These are phyloP conservation scores for Takifugu flavidus DNA, from an alignment of 2,113 vertebrate genomes.

Conservation along the genomic window DNA sequence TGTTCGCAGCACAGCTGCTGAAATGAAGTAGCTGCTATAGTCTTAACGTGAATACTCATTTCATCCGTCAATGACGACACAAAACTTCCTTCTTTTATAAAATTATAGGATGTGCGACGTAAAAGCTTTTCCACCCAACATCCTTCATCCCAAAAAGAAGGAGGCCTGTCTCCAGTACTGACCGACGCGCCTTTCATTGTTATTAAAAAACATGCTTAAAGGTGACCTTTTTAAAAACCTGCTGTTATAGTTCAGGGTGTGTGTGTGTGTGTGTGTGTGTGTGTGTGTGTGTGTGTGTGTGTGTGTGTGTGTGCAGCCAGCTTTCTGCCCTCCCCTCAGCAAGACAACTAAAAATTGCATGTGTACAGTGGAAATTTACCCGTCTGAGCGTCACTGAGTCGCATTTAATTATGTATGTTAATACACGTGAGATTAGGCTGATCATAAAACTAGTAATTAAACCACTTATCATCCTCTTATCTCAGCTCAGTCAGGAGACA, in stretches of 20 bases:
- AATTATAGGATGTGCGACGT: background rate
- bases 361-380: conserved; percentile 75
- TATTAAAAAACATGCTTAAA: background rate
- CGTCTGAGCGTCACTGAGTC: conserved; percentile 29
- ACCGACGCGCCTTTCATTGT: background rate
- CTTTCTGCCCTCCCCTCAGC: conserved; percentile 42
- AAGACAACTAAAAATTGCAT: conserved; percentile 72
- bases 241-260: background rate
- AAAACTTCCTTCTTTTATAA: background rate
- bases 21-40: too few relatives aligned
- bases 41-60: background rate
- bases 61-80: background rate
- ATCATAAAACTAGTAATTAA: background rate
- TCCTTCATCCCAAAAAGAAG: background rate
- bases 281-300: background rate
- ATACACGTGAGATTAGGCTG: background rate
- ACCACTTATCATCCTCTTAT: background rate
- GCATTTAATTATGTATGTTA: conserved; percentile 9
- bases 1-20: too few relatives aligned
- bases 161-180: background rate
- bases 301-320: conserved; percentile 14
- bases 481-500: background rate
- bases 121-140: background rate
- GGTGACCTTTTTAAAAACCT: background rate
- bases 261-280: background rate